Conservation (phyloP, 2,113 vertebrate species). For the Hipposideros armiger region DNA sequence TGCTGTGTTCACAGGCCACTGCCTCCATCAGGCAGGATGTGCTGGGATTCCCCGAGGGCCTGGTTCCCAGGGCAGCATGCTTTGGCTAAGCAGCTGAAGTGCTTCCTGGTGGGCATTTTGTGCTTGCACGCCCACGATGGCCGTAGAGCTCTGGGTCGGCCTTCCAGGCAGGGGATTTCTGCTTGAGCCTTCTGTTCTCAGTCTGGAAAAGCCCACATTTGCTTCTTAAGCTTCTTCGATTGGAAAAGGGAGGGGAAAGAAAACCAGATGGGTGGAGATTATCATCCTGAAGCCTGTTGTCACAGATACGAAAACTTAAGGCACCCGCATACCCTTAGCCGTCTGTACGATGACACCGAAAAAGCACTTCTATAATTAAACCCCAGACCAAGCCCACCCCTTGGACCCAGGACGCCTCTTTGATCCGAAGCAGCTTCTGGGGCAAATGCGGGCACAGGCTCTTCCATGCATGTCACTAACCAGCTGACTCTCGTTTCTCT, state of each 20-base stretch:
- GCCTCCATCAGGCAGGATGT: background rate
- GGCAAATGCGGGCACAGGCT: slow-evolving; percentile 76
- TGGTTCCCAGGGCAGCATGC: background rate
- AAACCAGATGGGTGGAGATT: background rate
- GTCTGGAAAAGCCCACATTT: slow-evolving; percentile 75
- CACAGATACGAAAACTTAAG: background rate
- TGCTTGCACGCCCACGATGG: background rate
- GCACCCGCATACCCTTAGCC: background rate
- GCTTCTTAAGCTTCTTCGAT: slow-evolving; percentile 81
- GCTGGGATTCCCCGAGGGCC: rapidly evolving
- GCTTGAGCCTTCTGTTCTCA: background rate
- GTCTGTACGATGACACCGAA: rapidly evolving
- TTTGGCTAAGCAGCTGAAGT: background rate
- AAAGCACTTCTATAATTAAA: background rate
- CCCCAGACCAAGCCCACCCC: background rate
- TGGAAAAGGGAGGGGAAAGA: background rate
- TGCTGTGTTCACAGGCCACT: background rate
- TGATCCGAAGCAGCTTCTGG: slow-evolving; percentile 78
- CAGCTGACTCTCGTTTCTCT: slow-evolving; percentile 74
- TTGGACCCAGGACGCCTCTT: background rate
- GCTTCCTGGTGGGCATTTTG: background rate
- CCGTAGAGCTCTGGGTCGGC: background rate
- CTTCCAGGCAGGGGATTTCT: background rate
- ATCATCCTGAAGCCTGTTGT: background rate
- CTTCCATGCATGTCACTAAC: slow-evolving; percentile 80